Base-by-base conservation (phyloP, 1,140 invertebrate genomes). In the Antheraea pernyi region DNA sequence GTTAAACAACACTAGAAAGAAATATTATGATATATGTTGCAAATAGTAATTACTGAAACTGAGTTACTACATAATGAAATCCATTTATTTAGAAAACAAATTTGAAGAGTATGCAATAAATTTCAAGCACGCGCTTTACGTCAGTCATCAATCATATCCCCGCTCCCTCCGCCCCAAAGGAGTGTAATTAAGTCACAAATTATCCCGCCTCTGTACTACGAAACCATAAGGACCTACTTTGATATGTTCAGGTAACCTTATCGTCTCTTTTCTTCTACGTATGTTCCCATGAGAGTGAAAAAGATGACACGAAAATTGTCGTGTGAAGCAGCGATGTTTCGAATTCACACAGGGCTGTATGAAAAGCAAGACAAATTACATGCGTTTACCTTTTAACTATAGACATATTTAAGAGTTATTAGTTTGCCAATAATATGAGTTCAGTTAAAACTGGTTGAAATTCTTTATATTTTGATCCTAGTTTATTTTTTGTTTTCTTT, bases 141-240 rank as follows among this genome's bases (percentile, higher is more conserved):
- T 75, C 67, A 71, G 63, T 68, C 76, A 76, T 78, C 74, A 78
- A 78, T 78, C 77, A 74, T 30, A 58, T 42, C 67, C 69, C 36
- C 48, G 7, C 4, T 36, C 53, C 42, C 46, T n/a, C 67, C 39
- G 65, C 39, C 65, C 39, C 39, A 42, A 2, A 42, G 39, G 11
- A 11, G 39, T 11, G 72, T 78, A 78, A 78, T 78, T 78, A 78
- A 78, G 77, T 74, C 67, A 68, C 74, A 67, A 76, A 78, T 78
- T 73, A 78, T 78, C 59, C 72, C 63, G 39, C 3, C 39, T 30
- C 39, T 42, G 39, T 42, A 42, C 39, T 42, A 42, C 39, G 7
- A 42, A 42, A 42, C 11, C 39, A 42, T 42, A 42, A 42, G 11
- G 11, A 7, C 11, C 2, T 7, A 42, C 39, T 10, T 11, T 42